These are phyloP conservation scores for Geotrypetes seraphini DNA, from an alignment of 2,797 vertebrate genomes.

Conservation along the genomic window DNA sequence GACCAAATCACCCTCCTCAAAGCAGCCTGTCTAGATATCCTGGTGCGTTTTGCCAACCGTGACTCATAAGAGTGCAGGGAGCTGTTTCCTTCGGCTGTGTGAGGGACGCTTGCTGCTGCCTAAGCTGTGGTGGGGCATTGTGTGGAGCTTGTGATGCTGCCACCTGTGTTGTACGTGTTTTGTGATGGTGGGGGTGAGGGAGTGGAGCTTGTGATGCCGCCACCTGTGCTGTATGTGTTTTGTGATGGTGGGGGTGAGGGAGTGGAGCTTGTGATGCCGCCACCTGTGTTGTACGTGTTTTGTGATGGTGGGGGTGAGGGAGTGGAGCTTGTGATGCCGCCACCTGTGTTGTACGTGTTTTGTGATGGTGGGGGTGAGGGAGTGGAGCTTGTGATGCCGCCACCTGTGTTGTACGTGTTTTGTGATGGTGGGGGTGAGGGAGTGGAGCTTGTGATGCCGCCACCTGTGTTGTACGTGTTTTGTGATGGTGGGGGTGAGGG, in stretches of 20 bases:
- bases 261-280: no score
- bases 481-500: no score
- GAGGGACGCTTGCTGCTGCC: no score
- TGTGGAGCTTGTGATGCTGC: no score
- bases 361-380: no score
- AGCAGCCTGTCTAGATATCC: slow-evolving; percentile 93
- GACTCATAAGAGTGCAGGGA: no score
- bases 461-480: no score
- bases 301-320: not conserved
- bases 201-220: not conserved
- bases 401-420: not conserved
- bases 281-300: not conserved
- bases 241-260: no score
- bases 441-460: not conserved
- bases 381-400: no score
- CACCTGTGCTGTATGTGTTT: no score
- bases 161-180: not conserved
- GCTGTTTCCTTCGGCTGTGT: no score
- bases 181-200: not conserved
- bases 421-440: not conserved
- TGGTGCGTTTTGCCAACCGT: slow-evolving; percentile 57
- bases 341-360: no score
- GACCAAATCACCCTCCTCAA: slow-evolving; percentile 98
- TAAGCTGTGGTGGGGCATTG: not conserved
- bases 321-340: not conserved